These are phyloP conservation scores for Drosophila neotestacea DNA, from an alignment of 2,888 invertebrate species.

Conservation along the genomic window DNA sequence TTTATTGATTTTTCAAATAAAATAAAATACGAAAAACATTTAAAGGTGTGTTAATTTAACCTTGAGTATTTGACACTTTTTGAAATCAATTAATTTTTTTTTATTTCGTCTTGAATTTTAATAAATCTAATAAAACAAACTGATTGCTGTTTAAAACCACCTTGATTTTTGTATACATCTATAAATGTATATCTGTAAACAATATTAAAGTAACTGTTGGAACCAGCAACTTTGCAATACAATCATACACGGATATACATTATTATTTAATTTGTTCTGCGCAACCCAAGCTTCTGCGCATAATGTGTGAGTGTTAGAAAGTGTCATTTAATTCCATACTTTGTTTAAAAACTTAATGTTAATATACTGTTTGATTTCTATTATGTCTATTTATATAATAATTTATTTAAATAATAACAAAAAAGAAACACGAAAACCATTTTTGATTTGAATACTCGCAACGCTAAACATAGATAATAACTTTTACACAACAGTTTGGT, in stretches of 20 bases:
- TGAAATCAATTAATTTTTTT: conserved; percentile 36
- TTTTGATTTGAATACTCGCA: too few species aligned
- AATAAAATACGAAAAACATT: conserved; percentile 27
- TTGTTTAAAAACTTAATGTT: neutral
- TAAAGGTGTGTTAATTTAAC: conserved; percentile 26
- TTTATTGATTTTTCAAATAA: conserved; percentile 47
- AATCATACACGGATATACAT: conserved; percentile 37
- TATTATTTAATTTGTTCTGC: conserved; percentile 49
- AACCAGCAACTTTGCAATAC: conserved; percentile 35
- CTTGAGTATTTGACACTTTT: conserved; percentile 51
- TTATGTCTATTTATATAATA: too few species aligned
- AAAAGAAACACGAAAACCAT: too few species aligned
- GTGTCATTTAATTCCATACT: too few species aligned
- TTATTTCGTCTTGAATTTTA: conserved; percentile 29
- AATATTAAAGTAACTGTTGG: conserved; percentile 32
- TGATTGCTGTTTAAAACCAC: conserved; percentile 31
- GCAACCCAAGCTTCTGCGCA: conserved; percentile 53
- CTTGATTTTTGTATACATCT: conserved; percentile 36
- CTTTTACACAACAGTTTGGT: too few species aligned
- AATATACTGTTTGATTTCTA: too few species aligned
- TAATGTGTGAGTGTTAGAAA: conserved; percentile 8
- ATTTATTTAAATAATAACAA: too few species aligned
- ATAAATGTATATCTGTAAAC: conserved; percentile 39
- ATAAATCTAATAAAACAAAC: conserved; percentile 15
- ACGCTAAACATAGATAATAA: too few species aligned